Evolutionary conservation across 2,797 vertebrate species (phyloP), one percentile per base, ranked within the genome.

Genomic region (Gobionotothen gibberifrons): DNA sequence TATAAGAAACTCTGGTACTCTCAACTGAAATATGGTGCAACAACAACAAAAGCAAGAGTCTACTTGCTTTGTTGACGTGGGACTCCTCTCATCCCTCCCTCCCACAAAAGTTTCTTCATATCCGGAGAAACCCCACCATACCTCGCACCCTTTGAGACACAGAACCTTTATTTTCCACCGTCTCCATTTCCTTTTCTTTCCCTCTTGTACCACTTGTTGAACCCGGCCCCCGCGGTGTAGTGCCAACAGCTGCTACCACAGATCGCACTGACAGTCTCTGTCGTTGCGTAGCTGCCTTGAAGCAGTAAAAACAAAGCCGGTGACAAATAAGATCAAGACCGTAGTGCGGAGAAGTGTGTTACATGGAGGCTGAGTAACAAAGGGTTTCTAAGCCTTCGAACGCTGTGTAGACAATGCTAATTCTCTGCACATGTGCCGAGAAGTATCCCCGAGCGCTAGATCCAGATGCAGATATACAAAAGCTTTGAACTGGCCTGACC

Each of bases 401-500:
- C 15, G 4, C 65, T 53, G 70, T 65, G 10, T 66, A 79, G 80
- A 70, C 82, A 10, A 39, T n/a, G 58, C 83, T 91, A 91, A 93
- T 90, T 83, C 77, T 72, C 78, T 59, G 73, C 92, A 93, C 87
- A 91, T 93, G 90, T 91, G 79, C 76, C 39, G 78, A 81, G 80
- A 46, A 22, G 74, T 76, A 78, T 82, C 87, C 90, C 83, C 71
- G 10, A 69, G 87, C 84, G 57, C 82, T 49, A 21, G 62, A 90
- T 91, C 89, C 89, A 90, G 86, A 90, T 91, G 82, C 87, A 85
- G 88, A 88, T 87, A 88, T 87, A 73, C 69, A 44, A 46, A 46
- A 47, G 56, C 72, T 63, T 85, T 91, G 87, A 89, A 93, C 92
- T 90, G 84, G 77, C 79, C 54, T 88, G 87, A 91, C 90, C 91